These are phyloP conservation scores for Euzophera pinguis DNA, from an alignment of 2,888 invertebrate species.

Conservation along the genomic window DNA sequence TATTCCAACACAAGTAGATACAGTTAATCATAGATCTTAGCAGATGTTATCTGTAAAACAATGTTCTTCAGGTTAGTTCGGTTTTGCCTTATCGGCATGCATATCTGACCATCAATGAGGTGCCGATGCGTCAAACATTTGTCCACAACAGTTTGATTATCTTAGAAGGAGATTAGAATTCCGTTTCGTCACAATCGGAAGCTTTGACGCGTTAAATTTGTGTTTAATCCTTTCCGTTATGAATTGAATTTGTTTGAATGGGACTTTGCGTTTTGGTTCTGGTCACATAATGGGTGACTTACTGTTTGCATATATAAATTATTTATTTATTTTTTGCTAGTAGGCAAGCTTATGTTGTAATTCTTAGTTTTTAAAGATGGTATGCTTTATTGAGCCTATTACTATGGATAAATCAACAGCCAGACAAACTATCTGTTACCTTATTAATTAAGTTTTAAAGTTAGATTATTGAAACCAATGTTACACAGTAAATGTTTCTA, in stretches of 20 bases:
- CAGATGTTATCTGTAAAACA: slow-evolving; percentile 75
- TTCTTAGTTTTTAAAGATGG: no score
- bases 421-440: no score
- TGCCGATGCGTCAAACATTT: slow-evolving; percentile 33
- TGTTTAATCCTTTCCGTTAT: slow-evolving; percentile 20
- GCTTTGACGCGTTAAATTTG: slow-evolving; percentile 28
- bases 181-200: slow-evolving; percentile 26
- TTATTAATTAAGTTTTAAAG: no score
- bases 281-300: not conserved
- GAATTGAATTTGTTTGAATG: slow-evolving; percentile 16
- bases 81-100: slow-evolving; percentile 30
- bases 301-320: not conserved
- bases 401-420: no score
- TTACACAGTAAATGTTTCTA: no score
- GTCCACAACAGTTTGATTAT: slow-evolving; percentile 25
- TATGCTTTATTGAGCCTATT: no score
- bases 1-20: slow-evolving; percentile 56
- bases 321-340: not conserved
- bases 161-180: slow-evolving; percentile 20
- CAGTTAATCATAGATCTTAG: slow-evolving; percentile 70
- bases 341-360: not conserved
- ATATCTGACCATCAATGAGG: slow-evolving; percentile 42
- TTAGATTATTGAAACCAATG: no score
- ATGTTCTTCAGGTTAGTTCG: slow-evolving; percentile 42
- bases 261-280: not conserved